phyloP scores from a whole-genome alignment of 1,140 invertebrate genomes.

The Notospermus geniculatus region DNA sequence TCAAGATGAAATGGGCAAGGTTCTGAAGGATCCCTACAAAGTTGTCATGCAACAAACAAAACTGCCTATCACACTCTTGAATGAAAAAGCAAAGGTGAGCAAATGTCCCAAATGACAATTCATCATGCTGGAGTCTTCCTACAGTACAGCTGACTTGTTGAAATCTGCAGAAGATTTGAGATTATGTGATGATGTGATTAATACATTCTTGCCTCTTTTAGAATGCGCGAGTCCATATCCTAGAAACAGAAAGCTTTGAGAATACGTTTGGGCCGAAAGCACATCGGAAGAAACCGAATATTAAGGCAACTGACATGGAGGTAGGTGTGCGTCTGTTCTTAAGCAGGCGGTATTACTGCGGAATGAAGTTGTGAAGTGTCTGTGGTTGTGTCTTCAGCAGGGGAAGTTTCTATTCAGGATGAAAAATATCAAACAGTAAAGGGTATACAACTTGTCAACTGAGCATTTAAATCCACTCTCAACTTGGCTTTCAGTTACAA shows the following conservation, averaged over 20 bases:
- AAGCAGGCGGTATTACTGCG: not conserved
- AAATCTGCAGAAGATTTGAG: too few species aligned
- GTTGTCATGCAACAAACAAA: constrained; percentile 96
- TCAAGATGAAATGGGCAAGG: constrained; percentile 91
- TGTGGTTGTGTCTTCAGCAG: too few species aligned
- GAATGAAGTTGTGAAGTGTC: too few species aligned
- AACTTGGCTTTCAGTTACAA: too few species aligned
- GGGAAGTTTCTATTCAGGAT: too few species aligned
- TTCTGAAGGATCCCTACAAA: constrained; percentile 93
- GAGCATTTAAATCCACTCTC: too few species aligned
- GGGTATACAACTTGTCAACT: too few species aligned
- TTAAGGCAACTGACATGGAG: constrained; percentile 64
- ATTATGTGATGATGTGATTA: not conserved
- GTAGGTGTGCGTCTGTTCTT: constrained; percentile 30
- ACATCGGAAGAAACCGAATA: constrained; percentile 83
- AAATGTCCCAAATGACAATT: too few species aligned
- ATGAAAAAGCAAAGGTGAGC: constrained; percentile 85
- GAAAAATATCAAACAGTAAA: too few species aligned
- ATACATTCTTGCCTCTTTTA: constrained; percentile 22
- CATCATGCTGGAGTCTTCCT: too few species aligned
- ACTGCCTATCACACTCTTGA: constrained; percentile 89
- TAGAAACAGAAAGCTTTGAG: constrained; percentile 93
- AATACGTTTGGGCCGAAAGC: constrained; percentile 94
- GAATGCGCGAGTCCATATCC: constrained; percentile 78
- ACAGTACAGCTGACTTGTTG: too few species aligned